Conservation (phyloP, 30 jellyfish, hydroid and myxozoan genomes). For the Phacellophora camtschatica region DNA sequence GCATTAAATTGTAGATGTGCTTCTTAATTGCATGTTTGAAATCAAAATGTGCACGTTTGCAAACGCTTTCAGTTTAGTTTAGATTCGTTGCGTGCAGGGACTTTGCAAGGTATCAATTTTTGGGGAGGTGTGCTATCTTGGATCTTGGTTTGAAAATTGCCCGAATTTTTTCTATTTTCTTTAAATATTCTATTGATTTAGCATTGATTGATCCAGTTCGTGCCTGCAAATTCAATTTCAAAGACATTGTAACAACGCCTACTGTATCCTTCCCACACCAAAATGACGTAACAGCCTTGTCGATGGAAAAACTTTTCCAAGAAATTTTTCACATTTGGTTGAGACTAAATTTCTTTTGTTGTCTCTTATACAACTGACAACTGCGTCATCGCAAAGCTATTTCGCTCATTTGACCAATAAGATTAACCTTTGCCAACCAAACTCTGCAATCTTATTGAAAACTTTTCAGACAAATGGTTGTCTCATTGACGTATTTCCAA, state of each 20-base stretch:
- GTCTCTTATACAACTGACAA: slow-evolving; percentile 11
- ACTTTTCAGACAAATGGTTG: slow-evolving; percentile 57
- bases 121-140: neutral
- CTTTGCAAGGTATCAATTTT: neutral
- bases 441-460: slow-evolving; percentile 43
- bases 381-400: slow-evolving; percentile 67
- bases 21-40: too few relatives aligned
- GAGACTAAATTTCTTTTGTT: neutral
- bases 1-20: too few relatives aligned
- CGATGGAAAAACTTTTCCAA: neutral
- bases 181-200: too few relatives aligned
- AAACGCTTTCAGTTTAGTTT: too few relatives aligned
- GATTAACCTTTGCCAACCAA: slow-evolving; percentile 32
- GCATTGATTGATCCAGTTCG: too few relatives aligned
- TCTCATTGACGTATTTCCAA: slow-evolving; percentile 64
- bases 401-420: slow-evolving; percentile 56
- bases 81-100: neutral
- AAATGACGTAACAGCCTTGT: neutral
- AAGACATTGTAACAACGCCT: too few relatives aligned
- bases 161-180: too few relatives aligned
- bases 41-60: too few relatives aligned
- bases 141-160: too few relatives aligned
- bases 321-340: slow-evolving; percentile 1
- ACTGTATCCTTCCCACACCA: too few relatives aligned
- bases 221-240: too few relatives aligned